Conservation (phyloP, 2,797 vertebrate genomes). For the Chaunax sp. region DNA sequence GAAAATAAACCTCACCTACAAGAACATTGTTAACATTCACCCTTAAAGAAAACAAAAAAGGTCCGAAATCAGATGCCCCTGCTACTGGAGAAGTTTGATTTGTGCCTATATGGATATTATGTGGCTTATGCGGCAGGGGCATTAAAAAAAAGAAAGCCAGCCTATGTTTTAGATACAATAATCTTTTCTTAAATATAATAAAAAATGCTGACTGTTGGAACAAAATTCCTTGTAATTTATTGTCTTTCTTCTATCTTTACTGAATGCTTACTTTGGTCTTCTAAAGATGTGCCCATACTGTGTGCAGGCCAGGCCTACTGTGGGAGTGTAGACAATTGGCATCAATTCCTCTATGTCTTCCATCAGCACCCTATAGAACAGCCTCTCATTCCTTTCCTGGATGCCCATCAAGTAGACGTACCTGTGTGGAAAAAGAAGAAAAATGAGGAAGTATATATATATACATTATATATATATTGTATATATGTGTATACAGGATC, state of each 20-base stretch:
- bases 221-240: background rate
- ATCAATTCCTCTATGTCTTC: constrained; percentile 94
- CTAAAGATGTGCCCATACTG: constrained; percentile 98
- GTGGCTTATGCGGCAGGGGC: too few species aligned
- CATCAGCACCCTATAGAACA: constrained; percentile 95
- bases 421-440: constrained; percentile 72
- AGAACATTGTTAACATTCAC: background rate
- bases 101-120: too few species aligned
- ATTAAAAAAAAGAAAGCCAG: too few species aligned
- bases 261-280: constrained; percentile 91
- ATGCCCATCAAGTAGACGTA: constrained; percentile 99
- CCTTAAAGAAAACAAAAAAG: too few species aligned
- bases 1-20: background rate
- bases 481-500: too few species aligned
- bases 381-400: constrained; percentile 95
- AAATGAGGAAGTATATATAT: background rate
- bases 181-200: too few species aligned
- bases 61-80: too few species aligned
- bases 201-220: too few species aligned
- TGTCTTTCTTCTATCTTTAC: background rate
- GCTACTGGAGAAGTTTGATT: too few species aligned
- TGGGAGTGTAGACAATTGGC: constrained; percentile 99
- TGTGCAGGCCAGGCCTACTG: constrained; percentile 95
- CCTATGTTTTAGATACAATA: too few species aligned
- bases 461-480: background rate